phyloP scores from a whole-genome alignment of 2,888 invertebrate genomes.

The Eupithecia dodoneata region DNA sequence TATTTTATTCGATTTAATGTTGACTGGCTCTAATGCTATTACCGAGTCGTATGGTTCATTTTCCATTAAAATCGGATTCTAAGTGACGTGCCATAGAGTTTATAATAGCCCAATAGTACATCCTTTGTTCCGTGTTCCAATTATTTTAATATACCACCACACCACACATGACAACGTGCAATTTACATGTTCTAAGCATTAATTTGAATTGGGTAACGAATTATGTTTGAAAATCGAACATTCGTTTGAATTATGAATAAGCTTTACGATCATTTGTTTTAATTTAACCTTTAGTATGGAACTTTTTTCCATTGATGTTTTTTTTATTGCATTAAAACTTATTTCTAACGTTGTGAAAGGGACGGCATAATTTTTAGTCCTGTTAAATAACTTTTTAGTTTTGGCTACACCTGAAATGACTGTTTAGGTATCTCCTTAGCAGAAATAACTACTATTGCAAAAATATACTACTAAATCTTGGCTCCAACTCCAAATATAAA shows the following conservation, averaged over 20 bases:
- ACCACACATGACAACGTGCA: constrained; percentile 31
- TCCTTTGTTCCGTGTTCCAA: constrained; percentile 40
- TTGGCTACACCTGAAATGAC: no score
- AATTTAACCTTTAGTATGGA: neutral
- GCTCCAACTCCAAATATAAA: neutral
- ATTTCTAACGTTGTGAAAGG: no score
- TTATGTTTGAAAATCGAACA: constrained; percentile 4
- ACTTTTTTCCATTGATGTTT: neutral
- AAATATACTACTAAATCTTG: neutral
- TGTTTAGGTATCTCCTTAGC: no score
- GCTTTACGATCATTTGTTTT: constrained; percentile 5
- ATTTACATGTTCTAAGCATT: constrained; percentile 34
- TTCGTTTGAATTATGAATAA: constrained; percentile 6
- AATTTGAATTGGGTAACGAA: constrained; percentile 27
- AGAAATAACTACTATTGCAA: no score
- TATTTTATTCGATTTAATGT: neutral
- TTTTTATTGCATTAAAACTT: no score
- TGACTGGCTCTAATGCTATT: neutral
- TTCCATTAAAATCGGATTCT: neutral
- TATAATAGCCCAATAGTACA: constrained; percentile 8
- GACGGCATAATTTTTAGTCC: no score
- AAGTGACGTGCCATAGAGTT: constrained; percentile 5
- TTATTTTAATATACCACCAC: constrained; percentile 40
- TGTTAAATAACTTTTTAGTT: no score
- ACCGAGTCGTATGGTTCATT: neutral